phyloP scores from a whole-genome alignment of 1,140 invertebrate genomes.

The Andricus grossulariae region DNA sequence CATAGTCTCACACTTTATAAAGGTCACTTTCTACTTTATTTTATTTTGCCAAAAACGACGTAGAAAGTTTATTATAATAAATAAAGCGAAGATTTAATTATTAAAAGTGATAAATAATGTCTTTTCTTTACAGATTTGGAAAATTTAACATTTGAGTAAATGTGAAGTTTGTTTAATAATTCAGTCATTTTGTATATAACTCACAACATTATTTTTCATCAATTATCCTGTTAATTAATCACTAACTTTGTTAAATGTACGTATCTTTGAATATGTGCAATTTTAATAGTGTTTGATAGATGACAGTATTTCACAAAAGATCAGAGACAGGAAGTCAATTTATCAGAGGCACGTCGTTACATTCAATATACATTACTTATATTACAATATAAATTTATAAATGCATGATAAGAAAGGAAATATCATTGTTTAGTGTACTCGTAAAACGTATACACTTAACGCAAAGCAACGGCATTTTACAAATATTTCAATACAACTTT shows the following conservation, averaged over 20 bases:
- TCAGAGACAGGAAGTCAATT: background rate
- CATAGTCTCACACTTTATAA: constrained; percentile 1
- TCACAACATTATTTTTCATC: background rate
- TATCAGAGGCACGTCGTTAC: constrained; percentile 14
- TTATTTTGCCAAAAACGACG: background rate
- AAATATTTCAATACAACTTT: background rate
- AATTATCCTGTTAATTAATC: background rate
- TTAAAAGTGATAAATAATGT: constrained; percentile 9
- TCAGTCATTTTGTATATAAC: background rate
- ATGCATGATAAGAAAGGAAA: constrained; percentile 24
- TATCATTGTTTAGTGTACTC: background rate
- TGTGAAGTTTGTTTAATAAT: constrained; percentile 3
- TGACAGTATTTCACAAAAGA: background rate
- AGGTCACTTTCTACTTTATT: constrained; percentile 25
- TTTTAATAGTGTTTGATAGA: background rate
- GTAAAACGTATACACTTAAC: background rate
- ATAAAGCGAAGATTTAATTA: constrained; percentile 7
- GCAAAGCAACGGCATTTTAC: background rate
- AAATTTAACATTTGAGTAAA: background rate
- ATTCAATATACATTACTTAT: constrained; percentile 34
- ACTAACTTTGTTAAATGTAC: background rate
- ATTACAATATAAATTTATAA: constrained; percentile 27
- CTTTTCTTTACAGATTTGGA: constrained; percentile 4
- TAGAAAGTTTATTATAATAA: constrained; percentile 8
- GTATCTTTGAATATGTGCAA: constrained; percentile 3